Base-by-base conservation (phyloP, 2,888 invertebrate species). In the Dolichomitus sp. region DNA sequence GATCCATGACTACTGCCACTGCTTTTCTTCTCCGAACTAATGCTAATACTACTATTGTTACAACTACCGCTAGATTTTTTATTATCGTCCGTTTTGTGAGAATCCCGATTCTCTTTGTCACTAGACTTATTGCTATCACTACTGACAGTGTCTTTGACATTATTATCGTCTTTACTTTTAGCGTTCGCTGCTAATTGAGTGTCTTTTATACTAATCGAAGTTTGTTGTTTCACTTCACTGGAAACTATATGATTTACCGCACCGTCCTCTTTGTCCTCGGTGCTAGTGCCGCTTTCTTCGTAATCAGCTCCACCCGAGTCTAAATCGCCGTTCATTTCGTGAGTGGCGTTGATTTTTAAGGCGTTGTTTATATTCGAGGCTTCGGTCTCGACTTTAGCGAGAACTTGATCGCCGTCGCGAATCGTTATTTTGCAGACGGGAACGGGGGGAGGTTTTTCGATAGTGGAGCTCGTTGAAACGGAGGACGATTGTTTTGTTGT, bases 391-490 rank as follows among this genome's bases (percentile, higher is more conserved):
- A 96, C 94, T 93, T 96, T 95, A 7, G 96, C 95, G 89, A 97
- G 94, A 63, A 96, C 95, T 93, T 96, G 96, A 93, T 96, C 97
- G 17, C 96, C 96, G 94, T 97, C 97, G 90, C 96, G 96, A 80
- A 96, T 94, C 45, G 96, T 95, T 87, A 97, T 95, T 94, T 97
- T 97, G 88, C 95, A 95, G 87, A 94, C 91, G 7, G 94, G 93
- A 33, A 88, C 90, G 9, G 72, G 7, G 37, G 85, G 59, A 12
- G 86, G 68, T 33, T 86, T 78, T 68, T 92, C 90, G 4, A 89
- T 88, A 30, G 81, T 54, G 45, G 85, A 65, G n/a, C 82, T 77
- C 12, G 82, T 52, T 2, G 48, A 2, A 33, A 84, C 73, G 72
- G 90, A 89, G 54, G 87, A 90, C 3, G 91, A 88, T 76, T 89